Conservation (phyloP, 2,797 vertebrate genomes). For the Lagodon rhomboides region DNA sequence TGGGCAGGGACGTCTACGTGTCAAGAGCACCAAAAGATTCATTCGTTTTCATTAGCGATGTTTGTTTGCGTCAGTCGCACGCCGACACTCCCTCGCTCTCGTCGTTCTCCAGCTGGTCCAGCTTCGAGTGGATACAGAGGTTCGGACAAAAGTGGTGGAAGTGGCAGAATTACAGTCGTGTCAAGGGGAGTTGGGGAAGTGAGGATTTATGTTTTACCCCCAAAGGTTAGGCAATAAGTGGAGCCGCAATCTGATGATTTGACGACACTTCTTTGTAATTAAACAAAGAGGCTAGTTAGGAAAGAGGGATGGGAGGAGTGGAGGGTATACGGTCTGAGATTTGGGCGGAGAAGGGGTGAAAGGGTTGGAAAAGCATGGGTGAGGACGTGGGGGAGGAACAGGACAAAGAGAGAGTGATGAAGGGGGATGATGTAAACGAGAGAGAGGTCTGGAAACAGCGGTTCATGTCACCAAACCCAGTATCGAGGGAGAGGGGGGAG, state of each 20-base stretch:
- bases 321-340: constrained; percentile 9
- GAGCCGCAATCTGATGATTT: background rate
- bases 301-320: constrained; percentile 18
- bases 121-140: constrained; percentile 33
- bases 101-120: constrained; percentile 34
- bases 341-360: constrained; percentile 51
- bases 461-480: constrained; percentile 58
- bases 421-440: constrained; percentile 62
- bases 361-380: constrained; percentile 39
- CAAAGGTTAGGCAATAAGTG: background rate
- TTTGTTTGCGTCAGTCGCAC: constrained; percentile 47
- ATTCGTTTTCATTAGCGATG: constrained; percentile 65
- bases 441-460: constrained; percentile 53
- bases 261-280: background rate
- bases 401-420: constrained; percentile 37
- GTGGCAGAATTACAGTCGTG: background rate
- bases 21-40: constrained; percentile 57
- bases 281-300: constrained; percentile 32
- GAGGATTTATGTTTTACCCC: background rate
- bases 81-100: constrained; percentile 22
- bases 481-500: constrained; percentile 31
- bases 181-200: background rate
- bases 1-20: constrained; percentile 59
- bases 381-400: constrained; percentile 1
- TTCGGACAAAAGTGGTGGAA: background rate